Evolutionary conservation across 2,113 vertebrate species (phyloP), one percentile per base, ranked within the genome.

Genomic region (Indicator maculatus): DNA sequence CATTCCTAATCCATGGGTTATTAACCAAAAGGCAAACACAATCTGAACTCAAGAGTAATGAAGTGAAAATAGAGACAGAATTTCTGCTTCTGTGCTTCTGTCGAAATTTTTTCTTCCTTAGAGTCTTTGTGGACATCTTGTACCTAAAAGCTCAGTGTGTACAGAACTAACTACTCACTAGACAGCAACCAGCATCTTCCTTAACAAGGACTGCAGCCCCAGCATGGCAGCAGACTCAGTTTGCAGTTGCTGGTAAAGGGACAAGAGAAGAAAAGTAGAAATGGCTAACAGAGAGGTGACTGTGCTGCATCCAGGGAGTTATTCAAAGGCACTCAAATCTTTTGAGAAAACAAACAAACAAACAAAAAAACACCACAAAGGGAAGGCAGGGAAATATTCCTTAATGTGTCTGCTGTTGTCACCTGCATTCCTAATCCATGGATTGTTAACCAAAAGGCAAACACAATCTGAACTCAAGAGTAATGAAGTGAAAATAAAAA

Each of bases 1-100:
- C 39, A 63, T 64, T 86, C 88, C 38, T 81, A 83, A 90, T 77
- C 33, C 53, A 28, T 19, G n/a, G 16, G 59, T 90, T 86, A 50
- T 56, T 72, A 86, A 83, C 58, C 38, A 81, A 83, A 96, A 89
- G n/a, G 26, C 38, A 95, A 95, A 78, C 44, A 83, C 41, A 87
- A 20, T 69, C 31, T 70, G 56, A 91, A 44, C 47, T 79, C 74
- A 58, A 28, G 26, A 65, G 16, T 24, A 88, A 93, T 64, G 86
- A 83, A 72, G 82, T 36, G 1, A 60, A 88, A 92, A 81, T 47
- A 87, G 66, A 64, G 39, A 50, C 69, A 79, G 12, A 63, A 64
- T 77, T 52, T 45, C 31, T 72, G 31, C 15, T 33, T 53, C 20
- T 20, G 8, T 72, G 31, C 15, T 33, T 53, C 20, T 20, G 8